These are phyloP conservation scores for Trididemnum clinides DNA, from an alignment of 23 tunicate species.

Conservation along the genomic window DNA sequence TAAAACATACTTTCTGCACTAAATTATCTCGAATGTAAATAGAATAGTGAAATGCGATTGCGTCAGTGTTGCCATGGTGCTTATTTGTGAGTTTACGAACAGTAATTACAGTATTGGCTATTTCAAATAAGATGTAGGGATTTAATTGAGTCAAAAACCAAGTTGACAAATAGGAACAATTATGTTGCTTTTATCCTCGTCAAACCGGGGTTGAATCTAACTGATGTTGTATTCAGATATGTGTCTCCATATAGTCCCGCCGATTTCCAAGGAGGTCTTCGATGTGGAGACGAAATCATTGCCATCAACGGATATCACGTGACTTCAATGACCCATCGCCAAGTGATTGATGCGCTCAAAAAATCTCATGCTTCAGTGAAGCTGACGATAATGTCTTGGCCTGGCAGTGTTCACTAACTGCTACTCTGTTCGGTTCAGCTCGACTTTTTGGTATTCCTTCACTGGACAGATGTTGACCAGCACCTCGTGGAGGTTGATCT, in stretches of 20 bases:
- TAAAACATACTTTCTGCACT: no score
- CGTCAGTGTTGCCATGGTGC: background rate
- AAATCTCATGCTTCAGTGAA: background rate
- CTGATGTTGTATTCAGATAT: slow-evolving; percentile 32
- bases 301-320: slow-evolving; percentile 54
- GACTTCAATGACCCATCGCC: slow-evolving; percentile 6
- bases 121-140: no score
- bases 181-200: no score
- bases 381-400: slow-evolving; percentile 60
- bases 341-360: slow-evolving; percentile 34
- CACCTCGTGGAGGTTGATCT: no score
- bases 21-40: no score
- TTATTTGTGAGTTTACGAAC: no score
- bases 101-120: no score
- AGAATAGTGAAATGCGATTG: background rate
- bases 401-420: slow-evolving; percentile 68
- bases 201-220: no score
- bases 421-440: no score
- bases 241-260: slow-evolving; percentile 24
- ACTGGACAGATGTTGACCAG: no score
- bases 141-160: background rate
- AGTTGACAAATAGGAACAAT: no score
- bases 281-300: slow-evolving; percentile 67
- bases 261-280: slow-evolving; percentile 2
- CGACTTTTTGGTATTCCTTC: no score